A percentile compares a stretch with the other conserved stretches of the same genome.
phyloP scores from a whole-genome alignment of 2,113 vertebrate genomes.

The Mesembrinibis cayennensis region DNA sequence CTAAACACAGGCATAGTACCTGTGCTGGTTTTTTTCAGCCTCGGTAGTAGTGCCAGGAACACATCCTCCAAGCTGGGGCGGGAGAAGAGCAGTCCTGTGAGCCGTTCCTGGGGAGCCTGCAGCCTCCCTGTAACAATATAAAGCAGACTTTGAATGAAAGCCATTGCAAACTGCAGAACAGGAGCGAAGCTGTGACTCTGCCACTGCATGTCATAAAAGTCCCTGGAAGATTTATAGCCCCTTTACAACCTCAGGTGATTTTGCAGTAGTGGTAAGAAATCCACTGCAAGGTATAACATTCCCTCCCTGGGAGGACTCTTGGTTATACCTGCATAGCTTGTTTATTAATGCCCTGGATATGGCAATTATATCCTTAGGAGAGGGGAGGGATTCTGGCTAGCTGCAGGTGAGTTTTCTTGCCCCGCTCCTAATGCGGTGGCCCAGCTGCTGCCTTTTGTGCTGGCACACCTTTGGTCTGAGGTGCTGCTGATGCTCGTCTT shows the following conservation, averaged over 20 bases:
- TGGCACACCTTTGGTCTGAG: neutral
- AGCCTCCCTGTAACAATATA: neutral
- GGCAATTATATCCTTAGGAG: neutral
- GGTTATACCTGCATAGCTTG: neutral
- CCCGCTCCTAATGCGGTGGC: neutral
- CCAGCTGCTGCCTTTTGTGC: neutral
- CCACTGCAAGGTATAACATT: neutral
- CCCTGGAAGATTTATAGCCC: neutral
- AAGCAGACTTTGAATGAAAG: neutral
- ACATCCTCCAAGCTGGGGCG: neutral
- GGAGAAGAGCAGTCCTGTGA: neutral
- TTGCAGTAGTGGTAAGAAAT: conserved; percentile 17
- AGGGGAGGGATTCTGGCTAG: neutral
- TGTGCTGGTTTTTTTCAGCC: neutral
- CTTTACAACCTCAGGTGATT: neutral
- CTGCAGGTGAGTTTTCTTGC: neutral
- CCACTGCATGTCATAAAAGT: neutral
- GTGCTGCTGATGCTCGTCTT: neutral
- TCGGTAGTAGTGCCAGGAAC: neutral
- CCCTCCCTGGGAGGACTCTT: neutral
- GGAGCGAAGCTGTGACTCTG: neutral
- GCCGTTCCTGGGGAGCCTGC: neutral
- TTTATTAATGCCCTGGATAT: neutral
- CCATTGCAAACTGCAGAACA: neutral
- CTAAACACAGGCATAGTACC: neutral